Conservation (phyloP, 2,888 invertebrate species). For the Deroplatys truncata region DNA sequence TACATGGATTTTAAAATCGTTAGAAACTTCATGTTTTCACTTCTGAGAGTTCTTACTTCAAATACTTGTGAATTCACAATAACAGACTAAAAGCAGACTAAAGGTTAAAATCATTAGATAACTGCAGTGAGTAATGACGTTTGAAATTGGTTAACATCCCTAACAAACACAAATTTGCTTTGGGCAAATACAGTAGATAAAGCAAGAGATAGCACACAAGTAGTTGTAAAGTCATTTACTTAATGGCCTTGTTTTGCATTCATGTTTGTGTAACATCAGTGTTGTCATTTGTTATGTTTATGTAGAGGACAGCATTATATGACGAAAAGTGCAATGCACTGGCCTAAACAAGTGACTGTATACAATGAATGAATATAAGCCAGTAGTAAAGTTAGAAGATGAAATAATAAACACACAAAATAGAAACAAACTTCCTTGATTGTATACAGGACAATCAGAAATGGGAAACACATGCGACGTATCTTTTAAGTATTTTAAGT, state of each 20-base stretch:
- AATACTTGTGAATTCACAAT: constrained; percentile 36
- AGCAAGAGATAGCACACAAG: neutral
- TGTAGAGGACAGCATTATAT: no score
- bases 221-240: neutral
- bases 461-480: no score
- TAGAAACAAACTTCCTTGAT: no score
- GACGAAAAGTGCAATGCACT: no score
- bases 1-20: neutral
- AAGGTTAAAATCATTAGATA: neutral
- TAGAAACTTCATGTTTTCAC: neutral
- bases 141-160: neutral
- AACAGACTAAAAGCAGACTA: neutral
- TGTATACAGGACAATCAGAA: no score
- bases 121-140: neutral
- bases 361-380: no score
- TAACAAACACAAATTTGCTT: neutral
- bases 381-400: no score
- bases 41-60: constrained; percentile 36
- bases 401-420: no score
- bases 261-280: no score
- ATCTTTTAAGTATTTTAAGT: no score
- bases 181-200: neutral
- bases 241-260: neutral
- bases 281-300: no score
- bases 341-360: no score